These are phyloP conservation scores for Uria aalge DNA, from an alignment of 2,113 vertebrate species.

Conservation along the genomic window DNA sequence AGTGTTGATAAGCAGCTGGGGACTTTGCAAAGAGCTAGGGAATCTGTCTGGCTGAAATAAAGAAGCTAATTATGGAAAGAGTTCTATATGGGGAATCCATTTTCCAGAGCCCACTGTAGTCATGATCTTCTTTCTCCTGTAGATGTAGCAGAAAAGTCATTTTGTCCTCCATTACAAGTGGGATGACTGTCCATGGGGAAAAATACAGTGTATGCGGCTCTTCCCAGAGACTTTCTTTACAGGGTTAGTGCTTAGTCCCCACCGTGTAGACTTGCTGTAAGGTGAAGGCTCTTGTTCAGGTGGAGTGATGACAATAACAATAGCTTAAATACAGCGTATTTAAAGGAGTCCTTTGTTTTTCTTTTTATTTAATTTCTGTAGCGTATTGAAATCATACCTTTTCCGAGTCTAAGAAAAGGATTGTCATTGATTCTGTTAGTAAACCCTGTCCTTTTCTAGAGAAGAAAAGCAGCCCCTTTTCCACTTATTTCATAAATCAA, in stretches of 20 bases:
- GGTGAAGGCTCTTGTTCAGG: not conserved
- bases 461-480: not conserved
- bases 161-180: not conserved
- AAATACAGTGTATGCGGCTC: not conserved
- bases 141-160: not conserved
- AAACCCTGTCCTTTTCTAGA: not conserved
- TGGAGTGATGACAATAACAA: not conserved
- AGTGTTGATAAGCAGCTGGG: slow-evolving; percentile 3
- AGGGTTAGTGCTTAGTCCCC: not conserved
- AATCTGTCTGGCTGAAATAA: not conserved
- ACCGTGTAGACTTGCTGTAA: not conserved
- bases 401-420: not conserved
- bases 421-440: not conserved
- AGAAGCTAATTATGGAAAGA: not conserved
- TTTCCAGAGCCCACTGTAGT: not conserved
- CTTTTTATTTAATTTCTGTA: not conserved
- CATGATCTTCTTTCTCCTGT: not conserved
- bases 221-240: not conserved
- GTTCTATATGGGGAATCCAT: not conserved
- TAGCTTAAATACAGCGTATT: not conserved
- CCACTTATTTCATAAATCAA: not conserved
- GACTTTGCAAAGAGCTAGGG: not conserved
- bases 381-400: not conserved
- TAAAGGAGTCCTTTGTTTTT: not conserved
- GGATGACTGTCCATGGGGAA: not conserved